phyloP scores from a whole-genome alignment of 2,888 invertebrate genomes.

The Cerceris rybyensis region DNA sequence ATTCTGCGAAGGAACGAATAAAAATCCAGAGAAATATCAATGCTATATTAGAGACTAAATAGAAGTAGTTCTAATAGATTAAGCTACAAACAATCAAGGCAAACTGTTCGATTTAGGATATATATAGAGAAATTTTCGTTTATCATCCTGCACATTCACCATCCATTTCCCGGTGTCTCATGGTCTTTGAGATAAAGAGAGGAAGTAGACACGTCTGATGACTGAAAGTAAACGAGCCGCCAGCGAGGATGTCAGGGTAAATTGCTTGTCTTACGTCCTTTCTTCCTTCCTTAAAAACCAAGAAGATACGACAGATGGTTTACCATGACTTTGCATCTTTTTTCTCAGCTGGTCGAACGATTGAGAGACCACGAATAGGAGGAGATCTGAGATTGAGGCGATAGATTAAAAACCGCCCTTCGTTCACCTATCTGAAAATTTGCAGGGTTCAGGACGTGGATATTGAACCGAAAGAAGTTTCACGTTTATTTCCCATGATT shows the following conservation, averaged over 20 bases:
- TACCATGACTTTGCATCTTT: constrained; percentile 59
- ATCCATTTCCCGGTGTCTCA: constrained; percentile 21
- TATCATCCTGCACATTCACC: constrained; percentile 14
- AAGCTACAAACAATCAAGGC: too few species aligned
- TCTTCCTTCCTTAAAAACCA: constrained; percentile 15
- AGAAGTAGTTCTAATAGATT: too few species aligned
- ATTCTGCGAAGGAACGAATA: too few species aligned
- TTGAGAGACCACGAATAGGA: constrained; percentile 39
- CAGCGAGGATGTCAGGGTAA: constrained; percentile 56
- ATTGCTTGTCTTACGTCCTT: constrained; percentile 53
- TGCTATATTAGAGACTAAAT: too few species aligned
- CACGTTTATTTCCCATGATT: too few species aligned
- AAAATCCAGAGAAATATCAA: too few species aligned
- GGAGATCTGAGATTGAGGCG: constrained; percentile 32
- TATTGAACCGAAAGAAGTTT: not conserved
- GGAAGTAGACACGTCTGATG: constrained; percentile 30
- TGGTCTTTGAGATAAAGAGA: constrained; percentile 27
- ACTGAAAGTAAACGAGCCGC: constrained; percentile 51
- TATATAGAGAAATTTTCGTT: not conserved
- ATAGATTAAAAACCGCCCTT: constrained; percentile 28
- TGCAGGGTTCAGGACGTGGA: constrained; percentile 1
- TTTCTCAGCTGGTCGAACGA: constrained; percentile 46
- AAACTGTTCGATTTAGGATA: not conserved
- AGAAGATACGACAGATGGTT: constrained; percentile 40
- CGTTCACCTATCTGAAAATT: constrained; percentile 2